Evolutionary conservation across 1,140 invertebrate genomes (phyloP).

Genomic region (Matsumurasca onukii): DNA sequence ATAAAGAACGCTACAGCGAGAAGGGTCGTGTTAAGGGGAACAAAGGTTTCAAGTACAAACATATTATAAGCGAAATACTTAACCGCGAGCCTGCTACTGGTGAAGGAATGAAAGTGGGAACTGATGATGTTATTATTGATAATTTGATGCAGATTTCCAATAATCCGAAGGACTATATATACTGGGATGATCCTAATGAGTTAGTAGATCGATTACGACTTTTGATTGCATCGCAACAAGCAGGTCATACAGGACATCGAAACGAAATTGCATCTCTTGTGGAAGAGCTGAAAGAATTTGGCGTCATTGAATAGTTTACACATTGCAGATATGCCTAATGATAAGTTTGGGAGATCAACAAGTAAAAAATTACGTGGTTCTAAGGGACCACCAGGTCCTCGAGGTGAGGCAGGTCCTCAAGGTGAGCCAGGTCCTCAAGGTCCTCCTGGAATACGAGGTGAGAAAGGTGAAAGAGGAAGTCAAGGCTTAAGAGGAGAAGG

Average conservation of each 20-base stretch:
- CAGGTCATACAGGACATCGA: slow-evolving; percentile 44
- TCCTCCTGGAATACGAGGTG: not conserved
- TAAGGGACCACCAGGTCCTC: no score
- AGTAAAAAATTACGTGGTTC: no score
- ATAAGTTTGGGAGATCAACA: slow-evolving; percentile 11
- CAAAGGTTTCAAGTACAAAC: slow-evolving; percentile 6
- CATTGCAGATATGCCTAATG: not conserved
- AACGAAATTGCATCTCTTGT: slow-evolving; percentile 50
- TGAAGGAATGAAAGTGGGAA: not conserved
- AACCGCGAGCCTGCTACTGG: not conserved
- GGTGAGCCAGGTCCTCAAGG: no score
- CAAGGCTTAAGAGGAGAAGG: not conserved
- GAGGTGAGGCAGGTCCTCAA: no score
- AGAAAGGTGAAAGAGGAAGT: not conserved
- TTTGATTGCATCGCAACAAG: slow-evolving; percentile 43
- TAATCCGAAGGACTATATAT: slow-evolving; percentile 39
- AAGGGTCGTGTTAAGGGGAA: not conserved
- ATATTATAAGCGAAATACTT: not conserved
- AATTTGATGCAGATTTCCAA: not conserved
- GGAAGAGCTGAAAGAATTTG: slow-evolving; percentile 44
- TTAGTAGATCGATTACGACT: slow-evolving; percentile 44
- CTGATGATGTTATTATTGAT: not conserved
- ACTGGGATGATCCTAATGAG: slow-evolving; percentile 48
- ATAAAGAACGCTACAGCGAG: not conserved
- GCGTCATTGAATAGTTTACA: not conserved